These are phyloP conservation scores for Neodiprion lecontei DNA, from an alignment of 1,140 invertebrate genomes.

Conservation along the genomic window DNA sequence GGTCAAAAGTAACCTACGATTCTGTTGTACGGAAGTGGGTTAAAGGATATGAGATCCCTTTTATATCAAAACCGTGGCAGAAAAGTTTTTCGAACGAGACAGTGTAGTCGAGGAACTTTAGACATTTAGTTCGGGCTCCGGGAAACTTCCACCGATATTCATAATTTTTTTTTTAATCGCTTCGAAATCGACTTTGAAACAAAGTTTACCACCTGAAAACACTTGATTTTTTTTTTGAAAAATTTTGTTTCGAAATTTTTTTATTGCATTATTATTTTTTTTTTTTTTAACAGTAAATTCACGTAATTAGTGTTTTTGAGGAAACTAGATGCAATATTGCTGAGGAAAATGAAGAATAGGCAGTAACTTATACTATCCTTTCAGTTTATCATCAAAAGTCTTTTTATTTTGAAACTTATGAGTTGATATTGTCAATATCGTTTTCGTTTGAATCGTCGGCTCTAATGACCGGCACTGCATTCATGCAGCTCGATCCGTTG, in stretches of 20 bases:
- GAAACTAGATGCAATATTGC: not conserved
- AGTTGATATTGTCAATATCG: not conserved
- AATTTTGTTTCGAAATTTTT: not conserved
- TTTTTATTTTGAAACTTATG: not conserved
- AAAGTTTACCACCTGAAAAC: constrained; percentile 3
- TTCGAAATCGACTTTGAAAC: not conserved
- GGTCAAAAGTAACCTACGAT: no score
- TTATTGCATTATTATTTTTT: not conserved
- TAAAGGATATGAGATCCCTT: no score
- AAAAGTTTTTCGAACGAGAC: no score
- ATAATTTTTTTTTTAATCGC: constrained; percentile 4
- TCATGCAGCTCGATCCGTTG: constrained; percentile 33
- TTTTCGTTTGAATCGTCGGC: not conserved
- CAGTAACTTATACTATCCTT: not conserved
- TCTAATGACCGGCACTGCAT: constrained; percentile 12
- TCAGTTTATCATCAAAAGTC: not conserved
- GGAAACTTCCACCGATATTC: not conserved
- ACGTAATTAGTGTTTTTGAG: not conserved
- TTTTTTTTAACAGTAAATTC: not conserved
- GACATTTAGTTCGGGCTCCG: no score
- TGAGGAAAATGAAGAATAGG: not conserved
- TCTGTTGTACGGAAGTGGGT: no score
- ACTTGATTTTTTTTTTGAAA: not conserved
- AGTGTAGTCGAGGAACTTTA: no score
- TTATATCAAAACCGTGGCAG: no score